phyloP scores from a whole-genome alignment of 1,140 invertebrate genomes.

The Drosophila rhopaloa region DNA sequence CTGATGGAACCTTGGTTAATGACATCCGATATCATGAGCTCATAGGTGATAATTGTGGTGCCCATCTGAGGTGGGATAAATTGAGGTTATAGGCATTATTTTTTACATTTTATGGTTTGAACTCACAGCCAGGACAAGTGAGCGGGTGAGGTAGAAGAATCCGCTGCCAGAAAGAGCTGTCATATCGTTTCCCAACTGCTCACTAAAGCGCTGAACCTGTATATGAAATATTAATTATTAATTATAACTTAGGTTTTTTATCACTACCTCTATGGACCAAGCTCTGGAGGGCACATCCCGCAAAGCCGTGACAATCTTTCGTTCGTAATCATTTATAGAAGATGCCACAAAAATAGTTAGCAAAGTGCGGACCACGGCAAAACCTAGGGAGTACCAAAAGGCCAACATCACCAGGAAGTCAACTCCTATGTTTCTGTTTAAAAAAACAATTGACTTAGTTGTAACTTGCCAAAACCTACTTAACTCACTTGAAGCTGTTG shows the following conservation, averaged over 20 bases:
- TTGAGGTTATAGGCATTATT: neutral
- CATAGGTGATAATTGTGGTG: conserved; percentile 88
- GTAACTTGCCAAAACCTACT: neutral
- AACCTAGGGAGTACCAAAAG: conserved; percentile 88
- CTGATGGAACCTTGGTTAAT: conserved; percentile 76
- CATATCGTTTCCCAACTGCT: conserved; percentile 87
- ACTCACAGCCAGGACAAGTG: conserved; percentile 86
- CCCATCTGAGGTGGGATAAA: conserved; percentile 82
- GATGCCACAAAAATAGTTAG: conserved; percentile 87
- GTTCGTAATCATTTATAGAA: conserved; percentile 87
- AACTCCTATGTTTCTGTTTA: conserved; percentile 75
- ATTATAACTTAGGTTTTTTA: too few species aligned
- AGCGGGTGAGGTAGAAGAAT: conserved; percentile 88
- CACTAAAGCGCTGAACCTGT: conserved; percentile 85
- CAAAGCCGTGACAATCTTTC: conserved; percentile 85
- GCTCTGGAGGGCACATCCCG: conserved; percentile 86
- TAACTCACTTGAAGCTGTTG: conserved; percentile 76
- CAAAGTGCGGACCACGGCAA: conserved; percentile 86
- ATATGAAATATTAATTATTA: neutral
- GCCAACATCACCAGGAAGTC: conserved; percentile 85
- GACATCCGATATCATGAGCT: conserved; percentile 86
- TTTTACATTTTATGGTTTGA: neutral
- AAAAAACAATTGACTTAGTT: neutral
- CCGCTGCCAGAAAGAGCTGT: conserved; percentile 87
- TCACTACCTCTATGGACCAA: conserved; percentile 86